A percentile compares a stretch with the other conserved stretches of the same genome.
These are phyloP conservation scores for Epicampocera succincta DNA, from an alignment of 2,888 invertebrate genomes.

Conservation along the genomic window DNA sequence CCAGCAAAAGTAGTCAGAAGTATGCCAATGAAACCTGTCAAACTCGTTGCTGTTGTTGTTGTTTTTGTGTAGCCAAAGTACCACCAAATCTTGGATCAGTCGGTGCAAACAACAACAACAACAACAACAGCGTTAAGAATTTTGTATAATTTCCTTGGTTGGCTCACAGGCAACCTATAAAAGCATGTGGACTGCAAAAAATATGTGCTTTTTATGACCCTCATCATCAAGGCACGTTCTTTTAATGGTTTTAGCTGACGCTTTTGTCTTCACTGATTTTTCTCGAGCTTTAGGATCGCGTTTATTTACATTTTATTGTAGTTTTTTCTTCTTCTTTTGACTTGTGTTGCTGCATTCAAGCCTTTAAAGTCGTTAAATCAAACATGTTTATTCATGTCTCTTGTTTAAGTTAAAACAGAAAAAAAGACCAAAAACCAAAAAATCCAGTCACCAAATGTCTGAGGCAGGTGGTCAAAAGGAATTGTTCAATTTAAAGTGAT, in stretches of 20 bases:
- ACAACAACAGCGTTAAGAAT: constrained; percentile 30
- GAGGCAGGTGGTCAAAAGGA: constrained; percentile 63
- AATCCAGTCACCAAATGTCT: constrained; percentile 35
- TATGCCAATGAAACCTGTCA: constrained; percentile 67
- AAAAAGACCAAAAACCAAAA: too few species aligned
- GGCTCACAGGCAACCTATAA: constrained; percentile 20
- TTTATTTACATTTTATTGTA: constrained; percentile 45
- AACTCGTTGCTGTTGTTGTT: constrained; percentile 55
- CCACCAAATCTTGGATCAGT: constrained; percentile 52
- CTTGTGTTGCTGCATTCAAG: neutral
- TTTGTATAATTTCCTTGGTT: constrained; percentile 39
- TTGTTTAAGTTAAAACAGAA: constrained; percentile 16
- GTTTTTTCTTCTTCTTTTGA: neutral
- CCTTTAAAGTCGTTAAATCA: constrained; percentile 17
- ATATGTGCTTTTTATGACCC: constrained; percentile 61
- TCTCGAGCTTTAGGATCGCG: constrained; percentile 17
- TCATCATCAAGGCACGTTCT: constrained; percentile 68
- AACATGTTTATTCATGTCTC: constrained; percentile 34
- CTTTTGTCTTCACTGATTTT: constrained; percentile 11
- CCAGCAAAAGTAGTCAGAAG: constrained; percentile 58
- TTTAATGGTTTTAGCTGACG: constrained; percentile 46
- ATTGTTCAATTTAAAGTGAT: constrained; percentile 33
- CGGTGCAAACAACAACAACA: constrained; percentile 25
- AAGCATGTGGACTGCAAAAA: constrained; percentile 9
- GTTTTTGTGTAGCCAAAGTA: too few species aligned